Evolutionary conservation across 2,113 vertebrate species (phyloP).

Genomic region (human (Homo sapiens)): DNA sequence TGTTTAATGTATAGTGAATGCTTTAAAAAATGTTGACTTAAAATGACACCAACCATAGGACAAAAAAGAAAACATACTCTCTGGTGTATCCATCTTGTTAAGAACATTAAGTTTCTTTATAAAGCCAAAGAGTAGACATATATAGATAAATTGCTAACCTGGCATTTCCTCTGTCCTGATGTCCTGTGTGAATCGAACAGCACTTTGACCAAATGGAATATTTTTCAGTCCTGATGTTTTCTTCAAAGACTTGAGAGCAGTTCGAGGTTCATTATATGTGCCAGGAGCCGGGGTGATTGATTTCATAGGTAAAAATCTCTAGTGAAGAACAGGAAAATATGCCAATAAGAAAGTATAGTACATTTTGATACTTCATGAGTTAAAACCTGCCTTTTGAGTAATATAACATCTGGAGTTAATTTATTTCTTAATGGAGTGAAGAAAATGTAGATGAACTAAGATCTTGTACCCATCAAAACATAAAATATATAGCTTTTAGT

Average conservation of each 20-base stretch:
- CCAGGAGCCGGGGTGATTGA: slow-evolving; percentile 87
- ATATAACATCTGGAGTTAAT: not conserved
- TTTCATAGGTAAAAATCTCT: slow-evolving; percentile 86
- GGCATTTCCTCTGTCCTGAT: slow-evolving; percentile 73
- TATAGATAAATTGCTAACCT: slow-evolving; percentile 78
- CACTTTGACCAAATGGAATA: slow-evolving; percentile 85
- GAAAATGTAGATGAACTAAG: slow-evolving; percentile 54
- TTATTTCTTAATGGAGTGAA: slow-evolving; percentile 57
- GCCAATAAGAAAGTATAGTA: slow-evolving; percentile 42
- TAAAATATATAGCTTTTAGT: slow-evolving; percentile 36
- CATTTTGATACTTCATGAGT: slow-evolving; percentile 56
- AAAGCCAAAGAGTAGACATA: not conserved
- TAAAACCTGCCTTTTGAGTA: slow-evolving; percentile 53
- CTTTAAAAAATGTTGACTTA: not conserved
- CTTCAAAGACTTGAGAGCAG: slow-evolving; percentile 82
- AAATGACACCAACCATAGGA: not conserved
- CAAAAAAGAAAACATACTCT: not conserved
- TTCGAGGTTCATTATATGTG: slow-evolving; percentile 83
- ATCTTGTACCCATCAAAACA: slow-evolving; percentile 49
- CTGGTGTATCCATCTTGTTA: not conserved
- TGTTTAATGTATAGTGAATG: not conserved
- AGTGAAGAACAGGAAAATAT: slow-evolving; percentile 65
- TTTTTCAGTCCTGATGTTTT: slow-evolving; percentile 80
- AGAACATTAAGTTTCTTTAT: not conserved
- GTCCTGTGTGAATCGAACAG: slow-evolving; percentile 79